Percentiles rank a stretch among this genome's conserved stretches.
phyloP scores from a whole-genome alignment of 2,888 invertebrate species.

The Perdita meconis region DNA sequence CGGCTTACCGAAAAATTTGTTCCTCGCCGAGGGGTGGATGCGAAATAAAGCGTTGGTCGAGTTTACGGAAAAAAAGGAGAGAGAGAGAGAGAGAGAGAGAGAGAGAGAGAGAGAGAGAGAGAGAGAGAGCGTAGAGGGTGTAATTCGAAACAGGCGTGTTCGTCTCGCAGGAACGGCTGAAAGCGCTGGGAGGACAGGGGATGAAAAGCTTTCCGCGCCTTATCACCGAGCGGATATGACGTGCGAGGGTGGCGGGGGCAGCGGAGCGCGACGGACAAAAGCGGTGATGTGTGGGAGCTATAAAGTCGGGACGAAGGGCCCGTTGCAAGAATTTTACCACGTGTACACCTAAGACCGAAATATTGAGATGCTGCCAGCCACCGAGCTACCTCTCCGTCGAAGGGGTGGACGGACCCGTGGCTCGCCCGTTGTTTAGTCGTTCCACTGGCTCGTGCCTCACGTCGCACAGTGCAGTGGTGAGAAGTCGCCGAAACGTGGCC shows the following conservation, averaged over 20 bases:
- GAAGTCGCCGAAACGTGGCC: too few species aligned
- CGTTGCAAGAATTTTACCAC: conserved; percentile 64
- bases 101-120: too few species aligned
- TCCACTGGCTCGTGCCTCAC: conserved; percentile 53
- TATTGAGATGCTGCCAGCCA: conserved; percentile 38
- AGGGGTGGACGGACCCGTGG: not conserved
- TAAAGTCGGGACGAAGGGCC: conserved; percentile 61
- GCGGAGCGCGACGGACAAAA: conserved; percentile 33
- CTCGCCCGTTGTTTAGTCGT: conserved; percentile 55
- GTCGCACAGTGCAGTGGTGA: too few species aligned
- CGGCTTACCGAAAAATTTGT: conserved; percentile 31
- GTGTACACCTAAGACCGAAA: conserved; percentile 46
- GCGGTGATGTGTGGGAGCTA: conserved; percentile 50
- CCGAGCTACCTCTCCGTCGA: not conserved
- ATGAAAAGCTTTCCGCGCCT: conserved; percentile 47
- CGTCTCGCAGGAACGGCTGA: conserved; percentile 13
- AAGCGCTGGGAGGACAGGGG: conserved; percentile 31
- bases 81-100: too few species aligned
- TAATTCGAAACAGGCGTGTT: not conserved
- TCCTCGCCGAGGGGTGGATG: not conserved
- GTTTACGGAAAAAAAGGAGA: conserved; percentile 26
- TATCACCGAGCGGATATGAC: conserved; percentile 60
- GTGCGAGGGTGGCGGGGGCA: conserved; percentile 1
- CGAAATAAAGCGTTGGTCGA: conserved; percentile 28
- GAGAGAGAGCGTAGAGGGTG: conserved; percentile 28